These are phyloP conservation scores for Petrocephalus zakoni DNA, from an alignment of 2,113 vertebrate genomes.

Conservation along the genomic window DNA sequence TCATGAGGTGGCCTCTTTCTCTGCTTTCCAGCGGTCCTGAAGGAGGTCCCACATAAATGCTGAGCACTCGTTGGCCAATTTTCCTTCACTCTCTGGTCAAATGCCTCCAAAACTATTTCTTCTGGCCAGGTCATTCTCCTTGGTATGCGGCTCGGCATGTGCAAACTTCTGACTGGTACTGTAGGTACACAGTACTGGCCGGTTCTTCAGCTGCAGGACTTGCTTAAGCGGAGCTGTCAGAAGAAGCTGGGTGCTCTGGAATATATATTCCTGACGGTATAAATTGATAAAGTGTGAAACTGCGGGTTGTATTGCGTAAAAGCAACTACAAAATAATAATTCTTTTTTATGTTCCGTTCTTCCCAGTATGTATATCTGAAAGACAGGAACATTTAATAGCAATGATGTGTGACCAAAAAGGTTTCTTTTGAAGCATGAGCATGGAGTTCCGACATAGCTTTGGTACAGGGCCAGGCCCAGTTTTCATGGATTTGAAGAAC, in stretches of 20 bases:
- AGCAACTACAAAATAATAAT: constrained; percentile 1
- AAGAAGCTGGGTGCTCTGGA: neutral
- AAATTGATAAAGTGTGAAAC: constrained; percentile 1
- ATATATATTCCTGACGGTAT: neutral
- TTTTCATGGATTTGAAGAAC: neutral
- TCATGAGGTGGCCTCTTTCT: neutral
- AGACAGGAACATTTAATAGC: neutral
- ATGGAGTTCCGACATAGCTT: neutral
- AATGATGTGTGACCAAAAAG: neutral
- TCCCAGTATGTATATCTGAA: neutral
- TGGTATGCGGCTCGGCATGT: neutral
- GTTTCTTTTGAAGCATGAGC: neutral
- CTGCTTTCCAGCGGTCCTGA: neutral
- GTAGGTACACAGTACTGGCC: neutral
- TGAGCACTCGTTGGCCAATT: neutral
- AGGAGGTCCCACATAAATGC: neutral
- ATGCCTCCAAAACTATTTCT: neutral
- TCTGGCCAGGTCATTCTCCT: neutral
- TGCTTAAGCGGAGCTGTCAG: neutral
- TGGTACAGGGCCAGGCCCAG: neutral
- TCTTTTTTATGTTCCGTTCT: neutral
- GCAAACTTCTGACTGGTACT: neutral
- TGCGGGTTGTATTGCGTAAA: neutral
- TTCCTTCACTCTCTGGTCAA: neutral
- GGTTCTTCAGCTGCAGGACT: neutral